phyloP scores from a whole-genome alignment of 2,797 vertebrate genomes.

The Coluber constrictor region DNA sequence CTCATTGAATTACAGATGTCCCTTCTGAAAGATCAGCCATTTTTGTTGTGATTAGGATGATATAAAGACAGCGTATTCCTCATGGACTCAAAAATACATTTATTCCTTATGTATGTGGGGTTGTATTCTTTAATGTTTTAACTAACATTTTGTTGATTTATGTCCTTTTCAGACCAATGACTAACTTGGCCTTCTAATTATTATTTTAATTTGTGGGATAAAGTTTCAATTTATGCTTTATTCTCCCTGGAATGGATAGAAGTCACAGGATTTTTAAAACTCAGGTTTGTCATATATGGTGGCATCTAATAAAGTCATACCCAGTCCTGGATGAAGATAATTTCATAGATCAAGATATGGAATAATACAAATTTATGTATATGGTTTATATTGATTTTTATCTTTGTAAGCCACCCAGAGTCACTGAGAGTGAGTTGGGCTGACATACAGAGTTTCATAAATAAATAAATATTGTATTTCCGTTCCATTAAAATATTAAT shows the following conservation, averaged over 20 bases:
- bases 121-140: constrained; percentile 34
- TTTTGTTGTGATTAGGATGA: constrained; percentile 40
- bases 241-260: constrained; percentile 2
- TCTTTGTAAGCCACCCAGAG: not conserved
- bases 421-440: not conserved
- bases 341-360: constrained; percentile 35
- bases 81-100: constrained; percentile 1
- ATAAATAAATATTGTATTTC: not conserved
- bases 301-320: constrained; percentile 15
- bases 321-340: constrained; percentile 27
- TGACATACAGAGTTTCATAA: not conserved
- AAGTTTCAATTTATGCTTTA: not conserved
- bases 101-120: constrained; percentile 7
- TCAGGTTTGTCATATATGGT: constrained; percentile 12
- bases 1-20: constrained; percentile 27
- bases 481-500: constrained; percentile 1
- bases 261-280: constrained; percentile 19
- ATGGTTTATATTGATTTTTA: not conserved
- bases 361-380: constrained; percentile 17
- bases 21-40: constrained; percentile 19
- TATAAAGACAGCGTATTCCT: constrained; percentile 22
- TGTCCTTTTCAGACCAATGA: constrained; percentile 34
- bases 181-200: constrained; percentile 17
- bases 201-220: not conserved
- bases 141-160: constrained; percentile 10